phyloP scores from a whole-genome alignment of 1,140 invertebrate genomes.

The Mamestra configurata region DNA sequence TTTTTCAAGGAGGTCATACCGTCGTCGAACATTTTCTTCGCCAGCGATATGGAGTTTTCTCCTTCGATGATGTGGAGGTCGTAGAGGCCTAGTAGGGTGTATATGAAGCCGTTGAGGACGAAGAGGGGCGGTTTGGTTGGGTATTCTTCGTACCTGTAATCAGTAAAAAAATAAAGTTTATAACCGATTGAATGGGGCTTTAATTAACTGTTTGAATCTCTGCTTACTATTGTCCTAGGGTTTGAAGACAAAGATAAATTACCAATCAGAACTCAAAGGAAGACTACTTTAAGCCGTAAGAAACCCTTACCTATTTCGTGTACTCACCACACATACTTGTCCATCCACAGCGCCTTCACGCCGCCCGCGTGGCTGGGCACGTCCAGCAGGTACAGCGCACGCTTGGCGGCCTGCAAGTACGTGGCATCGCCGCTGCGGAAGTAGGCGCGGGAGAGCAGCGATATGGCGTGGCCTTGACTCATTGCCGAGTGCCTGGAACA shows the following conservation, averaged over 20 bases:
- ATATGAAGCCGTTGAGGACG: constrained; percentile 99
- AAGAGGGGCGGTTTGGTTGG: constrained; percentile 98
- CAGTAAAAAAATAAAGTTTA: too few species aligned
- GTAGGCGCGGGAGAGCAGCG: constrained; percentile 96
- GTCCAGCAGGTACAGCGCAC: constrained; percentile 94
- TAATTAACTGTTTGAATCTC: too few species aligned
- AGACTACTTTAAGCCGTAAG: too few species aligned
- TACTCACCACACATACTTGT: constrained; percentile 92
- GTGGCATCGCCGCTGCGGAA: constrained; percentile 92
- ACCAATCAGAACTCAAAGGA: too few species aligned
- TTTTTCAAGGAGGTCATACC: constrained; percentile 96
- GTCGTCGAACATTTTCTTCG: constrained; percentile 93
- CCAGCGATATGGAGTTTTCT: constrained; percentile 90
- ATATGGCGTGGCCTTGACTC: constrained; percentile 99
- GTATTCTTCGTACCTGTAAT: constrained; percentile 98
- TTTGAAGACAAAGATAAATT: too few species aligned
- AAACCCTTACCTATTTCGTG: background rate
- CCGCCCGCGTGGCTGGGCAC: constrained; percentile 92
- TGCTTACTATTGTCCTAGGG: too few species aligned
- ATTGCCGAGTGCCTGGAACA: constrained; percentile 96
- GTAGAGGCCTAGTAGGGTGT: constrained; percentile 98
- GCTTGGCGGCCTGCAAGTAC: constrained; percentile 94
- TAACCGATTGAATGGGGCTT: too few species aligned
- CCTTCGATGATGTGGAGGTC: constrained; percentile 93
- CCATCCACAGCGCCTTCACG: constrained; percentile 94